Conservation (phyloP, 2,888 invertebrate species). For the Anaspis maculata region DNA sequence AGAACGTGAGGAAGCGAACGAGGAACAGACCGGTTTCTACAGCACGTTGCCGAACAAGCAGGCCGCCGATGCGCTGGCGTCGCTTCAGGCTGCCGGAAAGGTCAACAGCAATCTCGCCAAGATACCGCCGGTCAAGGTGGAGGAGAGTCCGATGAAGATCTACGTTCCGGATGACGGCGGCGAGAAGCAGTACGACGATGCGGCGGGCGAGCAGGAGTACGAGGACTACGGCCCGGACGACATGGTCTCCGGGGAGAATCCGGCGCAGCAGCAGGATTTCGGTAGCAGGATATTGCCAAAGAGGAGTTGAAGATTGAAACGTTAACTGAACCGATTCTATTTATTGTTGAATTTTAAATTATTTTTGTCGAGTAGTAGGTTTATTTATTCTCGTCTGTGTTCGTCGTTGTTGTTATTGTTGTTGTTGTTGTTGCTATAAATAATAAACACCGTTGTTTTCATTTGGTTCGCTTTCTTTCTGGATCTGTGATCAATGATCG, state of each 20-base stretch:
- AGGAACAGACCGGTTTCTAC: constrained; percentile 43
- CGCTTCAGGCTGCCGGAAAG: constrained; percentile 50
- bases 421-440: too few relatives aligned
- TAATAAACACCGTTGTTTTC: too few relatives aligned
- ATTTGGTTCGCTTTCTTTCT: too few relatives aligned
- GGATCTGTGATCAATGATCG: too few relatives aligned
- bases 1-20: constrained; percentile 9
- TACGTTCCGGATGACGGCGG: constrained; percentile 41
- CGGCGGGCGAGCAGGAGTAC: background rate
- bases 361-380: too few relatives aligned
- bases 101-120: constrained; percentile 40
- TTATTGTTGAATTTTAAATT: too few relatives aligned
- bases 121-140: constrained; percentile 32
- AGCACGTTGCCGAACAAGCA: constrained; percentile 55
- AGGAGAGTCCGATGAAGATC: constrained; percentile 47
- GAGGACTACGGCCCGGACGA: background rate
- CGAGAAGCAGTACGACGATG: background rate
- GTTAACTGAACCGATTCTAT: too few relatives aligned
- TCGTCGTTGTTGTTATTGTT: too few relatives aligned
- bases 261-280: background rate
- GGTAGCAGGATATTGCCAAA: background rate
- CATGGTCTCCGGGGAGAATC: background rate
- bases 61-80: constrained; percentile 52
- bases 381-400: too few relatives aligned
- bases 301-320: background rate